phyloP scores from a whole-genome alignment of 2,113 vertebrate genomes.

The Psammodynastes pulverulentus region DNA sequence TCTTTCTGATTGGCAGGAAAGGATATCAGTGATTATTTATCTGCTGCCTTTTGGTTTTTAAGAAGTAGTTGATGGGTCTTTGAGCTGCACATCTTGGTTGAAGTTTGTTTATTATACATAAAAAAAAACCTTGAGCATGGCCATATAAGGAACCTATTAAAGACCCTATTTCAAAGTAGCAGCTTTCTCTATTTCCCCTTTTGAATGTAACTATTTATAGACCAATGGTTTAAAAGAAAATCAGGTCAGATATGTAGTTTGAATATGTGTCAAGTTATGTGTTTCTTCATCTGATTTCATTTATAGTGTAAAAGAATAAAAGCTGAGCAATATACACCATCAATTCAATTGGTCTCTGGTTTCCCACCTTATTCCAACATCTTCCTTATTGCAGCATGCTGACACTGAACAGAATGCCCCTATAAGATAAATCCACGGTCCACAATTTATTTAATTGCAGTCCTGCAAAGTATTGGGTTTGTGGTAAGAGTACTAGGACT shows the following conservation, averaged over 20 bases:
- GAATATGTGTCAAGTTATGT: neutral
- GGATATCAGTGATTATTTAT: conserved; percentile 33
- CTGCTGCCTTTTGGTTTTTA: conserved; percentile 29
- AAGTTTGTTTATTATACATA: neutral
- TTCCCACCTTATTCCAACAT: neutral
- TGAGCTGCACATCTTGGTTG: neutral
- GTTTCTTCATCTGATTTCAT: neutral
- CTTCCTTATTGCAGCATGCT: neutral
- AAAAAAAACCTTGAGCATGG: neutral
- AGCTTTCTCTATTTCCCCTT: rapidly evolving
- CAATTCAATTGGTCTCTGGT: neutral
- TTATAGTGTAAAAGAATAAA: neutral
- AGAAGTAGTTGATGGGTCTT: neutral
- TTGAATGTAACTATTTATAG: rapidly evolving
- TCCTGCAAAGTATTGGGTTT: neutral
- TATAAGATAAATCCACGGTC: neutral
- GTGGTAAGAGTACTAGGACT: neutral
- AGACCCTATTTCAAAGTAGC: rapidly evolving
- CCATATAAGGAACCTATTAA: neutral
- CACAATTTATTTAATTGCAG: neutral
- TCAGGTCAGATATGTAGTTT: neutral
- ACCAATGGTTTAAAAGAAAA: rapidly evolving
- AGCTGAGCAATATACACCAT: neutral
- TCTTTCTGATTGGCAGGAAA: conserved; percentile 29
- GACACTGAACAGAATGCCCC: neutral